phyloP scores from a whole-genome alignment of 2,797 vertebrate species.

The Chiroxiphia lanceolata region DNA sequence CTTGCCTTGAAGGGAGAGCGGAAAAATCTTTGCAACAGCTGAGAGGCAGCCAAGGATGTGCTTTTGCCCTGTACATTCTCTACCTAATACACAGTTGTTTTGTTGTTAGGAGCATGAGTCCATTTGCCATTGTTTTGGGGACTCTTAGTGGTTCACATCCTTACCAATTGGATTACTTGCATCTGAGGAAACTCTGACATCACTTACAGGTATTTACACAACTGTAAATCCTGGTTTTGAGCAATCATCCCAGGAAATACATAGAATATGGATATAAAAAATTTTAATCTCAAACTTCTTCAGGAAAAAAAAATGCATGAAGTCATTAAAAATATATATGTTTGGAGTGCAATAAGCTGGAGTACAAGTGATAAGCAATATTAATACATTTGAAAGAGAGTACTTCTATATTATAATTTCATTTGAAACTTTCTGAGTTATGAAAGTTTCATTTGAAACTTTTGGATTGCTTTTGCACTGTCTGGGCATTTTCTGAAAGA shows the following conservation, averaged over 20 bases:
- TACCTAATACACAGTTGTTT: background rate
- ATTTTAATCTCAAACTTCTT: background rate
- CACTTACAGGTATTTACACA: background rate
- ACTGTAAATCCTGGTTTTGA: background rate
- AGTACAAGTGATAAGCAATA: background rate
- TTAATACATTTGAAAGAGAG: background rate
- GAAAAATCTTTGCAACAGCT: background rate
- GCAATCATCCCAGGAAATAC: background rate
- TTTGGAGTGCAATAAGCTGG: background rate
- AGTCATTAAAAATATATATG: background rate
- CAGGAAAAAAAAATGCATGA: background rate
- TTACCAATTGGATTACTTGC: fast-evolving
- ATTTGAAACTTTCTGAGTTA: background rate
- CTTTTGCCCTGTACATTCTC: background rate
- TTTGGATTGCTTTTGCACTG: background rate
- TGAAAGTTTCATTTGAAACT: background rate
- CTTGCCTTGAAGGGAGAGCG: background rate
- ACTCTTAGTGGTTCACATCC: background rate
- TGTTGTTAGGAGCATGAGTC: background rate
- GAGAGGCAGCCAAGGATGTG: background rate
- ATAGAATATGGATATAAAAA: background rate
- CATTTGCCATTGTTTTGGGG: background rate
- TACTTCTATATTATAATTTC: background rate
- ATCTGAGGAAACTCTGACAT: background rate
- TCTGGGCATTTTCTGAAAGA: background rate